Evolutionary conservation across 2,888 invertebrate species (phyloP).

Genomic region (Apamea anceps): DNA sequence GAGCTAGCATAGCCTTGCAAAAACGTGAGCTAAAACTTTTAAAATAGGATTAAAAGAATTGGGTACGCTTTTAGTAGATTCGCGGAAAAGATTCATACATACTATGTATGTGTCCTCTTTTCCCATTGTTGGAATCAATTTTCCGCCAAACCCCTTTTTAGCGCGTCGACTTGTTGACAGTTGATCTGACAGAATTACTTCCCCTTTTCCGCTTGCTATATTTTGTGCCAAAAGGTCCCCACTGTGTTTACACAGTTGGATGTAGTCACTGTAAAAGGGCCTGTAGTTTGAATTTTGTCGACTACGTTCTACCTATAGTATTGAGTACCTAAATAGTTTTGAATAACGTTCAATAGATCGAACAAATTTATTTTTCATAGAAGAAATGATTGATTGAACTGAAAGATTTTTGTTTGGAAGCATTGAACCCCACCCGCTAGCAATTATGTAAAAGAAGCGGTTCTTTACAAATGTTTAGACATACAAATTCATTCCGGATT

Average conservation of each 20-base stretch:
- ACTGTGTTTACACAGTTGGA: constrained; percentile 22
- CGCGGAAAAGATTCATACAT: constrained; percentile 9
- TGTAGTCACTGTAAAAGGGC: not conserved
- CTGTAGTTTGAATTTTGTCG: not conserved
- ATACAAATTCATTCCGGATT: constrained; percentile 29
- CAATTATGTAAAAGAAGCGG: constrained; percentile 41
- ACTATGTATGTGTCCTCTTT: constrained; percentile 8
- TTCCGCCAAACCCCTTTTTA: constrained; percentile 36
- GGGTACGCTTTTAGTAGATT: constrained; percentile 14
- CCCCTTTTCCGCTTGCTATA: constrained; percentile 29
- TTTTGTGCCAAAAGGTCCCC: constrained; percentile 14
- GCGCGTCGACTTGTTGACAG: constrained; percentile 47
- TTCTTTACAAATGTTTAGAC: constrained; percentile 33
- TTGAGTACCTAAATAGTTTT: not conserved
- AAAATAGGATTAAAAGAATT: constrained; percentile 31
- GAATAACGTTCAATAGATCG: not conserved
- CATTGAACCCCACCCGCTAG: constrained; percentile 15
- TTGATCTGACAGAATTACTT: constrained; percentile 51
- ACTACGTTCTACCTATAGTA: not conserved
- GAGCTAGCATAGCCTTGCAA: not conserved
- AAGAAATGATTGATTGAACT: constrained; percentile 34
- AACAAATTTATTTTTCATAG: not conserved
- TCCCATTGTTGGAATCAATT: constrained; percentile 34
- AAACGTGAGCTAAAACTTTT: constrained; percentile 27
- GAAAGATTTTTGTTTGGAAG: constrained; percentile 7